Evolutionary conservation across 2,888 invertebrate genomes (phyloP), one percentile per base, ranked within the genome.

Genomic region (Auanema freiburgensis): DNA sequence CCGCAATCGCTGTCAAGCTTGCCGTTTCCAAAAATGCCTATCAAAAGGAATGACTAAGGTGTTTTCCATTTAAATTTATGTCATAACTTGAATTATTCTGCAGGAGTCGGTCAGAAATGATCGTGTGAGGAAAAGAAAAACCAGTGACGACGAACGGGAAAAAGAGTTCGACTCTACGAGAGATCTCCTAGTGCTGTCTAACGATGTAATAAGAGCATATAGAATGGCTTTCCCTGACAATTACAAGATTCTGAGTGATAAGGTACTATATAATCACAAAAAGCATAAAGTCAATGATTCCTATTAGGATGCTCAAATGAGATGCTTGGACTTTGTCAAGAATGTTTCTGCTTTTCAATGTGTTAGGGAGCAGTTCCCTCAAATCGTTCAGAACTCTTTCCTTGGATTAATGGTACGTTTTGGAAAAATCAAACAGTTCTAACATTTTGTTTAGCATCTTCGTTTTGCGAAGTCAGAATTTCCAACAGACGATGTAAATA

Each of bases 1-100:
- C 10, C 66, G 80, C 8, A 80, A 78, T 55, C 67, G 80, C 8
- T 80, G 80, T 41, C 79, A 78, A 57, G 63, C 66, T 8, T 80
- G 80, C 58, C 79, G 80, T 11, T 79, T 65, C 51, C 60, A 69
- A 18, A 72, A 72, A 59, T 79, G 79, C 44, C n/a, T 78, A 10
- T 57, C 62, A 12, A 44, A 51, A 11, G 73, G 73, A 52, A 77
- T 76, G 76, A 71, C 62, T 23, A 73, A 65, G 57, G 69, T 63
- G 12, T 6, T 18, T 46, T 18, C 10, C 5, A 5, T 46, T 46
- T 46, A 3, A 46, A 16, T 43, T 43, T 43, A 11, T 8, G 46
- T 14, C 8, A 8, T 6, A 16, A 14, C 18, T 8, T 23, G 8
- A 52, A 52, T 23, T 2, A 14, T 16, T n/a, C 21, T 18, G 42